Percentiles rank a stretch among this genome's conserved stretches.
These are phyloP conservation scores for Pygoscelis adeliae DNA, from an alignment of 2,113 vertebrate genomes.

Conservation along the genomic window DNA sequence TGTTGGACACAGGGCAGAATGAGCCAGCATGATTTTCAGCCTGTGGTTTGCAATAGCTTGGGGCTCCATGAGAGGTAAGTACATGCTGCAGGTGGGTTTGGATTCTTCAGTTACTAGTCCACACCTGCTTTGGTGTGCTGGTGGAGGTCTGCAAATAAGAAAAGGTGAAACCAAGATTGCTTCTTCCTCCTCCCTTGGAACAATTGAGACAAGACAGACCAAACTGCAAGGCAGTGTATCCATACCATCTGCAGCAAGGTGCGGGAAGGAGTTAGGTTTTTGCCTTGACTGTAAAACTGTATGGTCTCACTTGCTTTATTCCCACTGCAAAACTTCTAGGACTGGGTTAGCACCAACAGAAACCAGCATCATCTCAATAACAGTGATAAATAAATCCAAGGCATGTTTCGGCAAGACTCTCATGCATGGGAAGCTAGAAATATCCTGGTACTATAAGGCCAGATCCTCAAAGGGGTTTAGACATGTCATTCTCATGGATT, in stretches of 20 bases:
- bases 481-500: not conserved
- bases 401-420: not conserved
- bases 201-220: not conserved
- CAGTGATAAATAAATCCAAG: not conserved
- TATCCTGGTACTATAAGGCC: not conserved
- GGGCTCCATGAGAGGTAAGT: not conserved
- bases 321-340: not conserved
- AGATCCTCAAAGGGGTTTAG: not conserved
- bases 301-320: not conserved
- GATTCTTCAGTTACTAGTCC: not conserved
- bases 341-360: not conserved
- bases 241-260: not conserved
- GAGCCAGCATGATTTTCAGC: not conserved
- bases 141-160: not conserved
- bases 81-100: not conserved
- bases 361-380: not conserved
- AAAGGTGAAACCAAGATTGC: not conserved
- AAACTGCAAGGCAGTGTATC: not conserved
- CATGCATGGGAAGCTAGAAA: not conserved
- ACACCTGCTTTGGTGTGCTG: not conserved
- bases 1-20: not conserved
- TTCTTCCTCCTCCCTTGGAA: not conserved
- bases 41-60: not conserved
- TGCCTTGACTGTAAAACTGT: not conserved
- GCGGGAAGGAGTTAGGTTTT: not conserved